These are phyloP conservation scores for Porites cylindrica DNA, from an alignment of 92 coral and sea anemone species.

Conservation along the genomic window DNA sequence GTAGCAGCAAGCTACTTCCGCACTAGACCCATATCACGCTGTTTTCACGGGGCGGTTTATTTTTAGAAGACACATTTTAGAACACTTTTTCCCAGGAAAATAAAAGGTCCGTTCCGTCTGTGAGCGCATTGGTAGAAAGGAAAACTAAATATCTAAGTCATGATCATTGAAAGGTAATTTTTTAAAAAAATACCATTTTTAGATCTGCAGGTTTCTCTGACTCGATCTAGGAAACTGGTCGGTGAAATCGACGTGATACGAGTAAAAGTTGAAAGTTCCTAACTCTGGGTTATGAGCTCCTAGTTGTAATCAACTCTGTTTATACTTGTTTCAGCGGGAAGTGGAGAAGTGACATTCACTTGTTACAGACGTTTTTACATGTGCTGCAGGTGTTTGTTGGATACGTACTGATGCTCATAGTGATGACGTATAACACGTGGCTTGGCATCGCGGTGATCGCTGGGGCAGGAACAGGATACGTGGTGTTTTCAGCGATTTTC, in stretches of 20 bases:
- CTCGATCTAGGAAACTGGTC: too few relatives aligned
- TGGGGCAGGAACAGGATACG: slow-evolving; percentile 65
- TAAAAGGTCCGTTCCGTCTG: too few relatives aligned
- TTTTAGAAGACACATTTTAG: too few relatives aligned
- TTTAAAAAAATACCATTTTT: too few relatives aligned
- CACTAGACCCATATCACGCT: too few relatives aligned
- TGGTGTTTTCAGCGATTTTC: slow-evolving; percentile 31
- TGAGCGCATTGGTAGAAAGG: too few relatives aligned
- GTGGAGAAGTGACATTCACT: slow-evolving; percentile 14
- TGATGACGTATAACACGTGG: slow-evolving; percentile 59
- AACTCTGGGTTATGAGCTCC: background rate
- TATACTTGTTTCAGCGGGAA: background rate
- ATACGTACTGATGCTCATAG: slow-evolving; percentile 64
- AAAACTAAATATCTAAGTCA: too few relatives aligned
- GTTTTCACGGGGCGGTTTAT: too few relatives aligned
- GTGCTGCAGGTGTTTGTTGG: slow-evolving; percentile 40
- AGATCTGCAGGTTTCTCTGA: too few relatives aligned
- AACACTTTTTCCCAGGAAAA: too few relatives aligned
- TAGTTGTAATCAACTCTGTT: background rate
- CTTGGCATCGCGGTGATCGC: slow-evolving; percentile 55
- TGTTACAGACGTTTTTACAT: slow-evolving; percentile 43
- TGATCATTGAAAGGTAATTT: too few relatives aligned
- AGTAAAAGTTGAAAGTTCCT: background rate
- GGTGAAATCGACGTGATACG: background rate
- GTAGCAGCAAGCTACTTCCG: too few relatives aligned